These are phyloP conservation scores for Pegoplata infirma DNA, from an alignment of 2,888 invertebrate species.

Conservation along the genomic window DNA sequence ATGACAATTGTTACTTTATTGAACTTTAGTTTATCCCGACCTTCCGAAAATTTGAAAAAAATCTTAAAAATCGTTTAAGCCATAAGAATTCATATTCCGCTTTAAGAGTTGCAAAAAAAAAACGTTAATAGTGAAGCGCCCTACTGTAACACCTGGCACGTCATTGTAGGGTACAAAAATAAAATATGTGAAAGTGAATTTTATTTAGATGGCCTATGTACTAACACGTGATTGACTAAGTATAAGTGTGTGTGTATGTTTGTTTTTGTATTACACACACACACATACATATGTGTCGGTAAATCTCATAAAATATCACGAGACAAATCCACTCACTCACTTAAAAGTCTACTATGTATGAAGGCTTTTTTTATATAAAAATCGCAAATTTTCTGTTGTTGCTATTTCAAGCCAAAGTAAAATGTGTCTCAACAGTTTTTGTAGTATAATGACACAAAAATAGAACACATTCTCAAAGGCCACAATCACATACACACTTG, in stretches of 20 bases:
- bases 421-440: constrained; percentile 31
- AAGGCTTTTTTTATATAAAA: constrained; percentile 14
- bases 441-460: constrained; percentile 10
- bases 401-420: constrained; percentile 19
- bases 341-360: constrained; percentile 18
- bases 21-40: no score
- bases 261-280: no score
- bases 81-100: no score
- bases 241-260: background rate
- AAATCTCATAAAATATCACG: constrained; percentile 47
- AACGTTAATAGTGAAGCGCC: no score
- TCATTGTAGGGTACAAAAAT: no score
- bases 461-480: constrained; percentile 25
- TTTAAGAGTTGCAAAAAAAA: no score
- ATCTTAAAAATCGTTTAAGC: no score
- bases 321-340: constrained; percentile 56
- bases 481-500: background rate
- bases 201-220: background rate
- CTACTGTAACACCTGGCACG: no score
- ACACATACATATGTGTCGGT: constrained; percentile 39
- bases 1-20: no score
- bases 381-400: constrained; percentile 5
- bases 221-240: background rate
- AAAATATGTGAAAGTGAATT: background rate
- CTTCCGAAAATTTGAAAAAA: no score